phyloP scores from a whole-genome alignment of 2,888 invertebrate genomes.

The Gryllus longicercus region DNA sequence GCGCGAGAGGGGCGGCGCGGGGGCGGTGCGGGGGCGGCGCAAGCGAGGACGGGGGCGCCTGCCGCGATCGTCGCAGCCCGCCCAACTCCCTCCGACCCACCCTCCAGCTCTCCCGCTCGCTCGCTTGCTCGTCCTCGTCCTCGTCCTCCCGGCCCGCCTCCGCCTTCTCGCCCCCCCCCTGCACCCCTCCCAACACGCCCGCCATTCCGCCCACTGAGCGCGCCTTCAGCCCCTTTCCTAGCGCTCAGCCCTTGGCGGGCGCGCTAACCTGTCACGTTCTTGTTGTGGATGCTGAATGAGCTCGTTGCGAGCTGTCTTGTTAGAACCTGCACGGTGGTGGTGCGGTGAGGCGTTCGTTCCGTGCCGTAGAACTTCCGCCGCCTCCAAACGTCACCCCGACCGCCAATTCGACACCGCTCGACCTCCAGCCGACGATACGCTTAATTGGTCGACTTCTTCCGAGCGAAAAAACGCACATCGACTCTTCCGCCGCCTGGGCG shows the following conservation, averaged over 20 bases:
- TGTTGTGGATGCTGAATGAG: slow-evolving; percentile 2
- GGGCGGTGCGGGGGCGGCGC: background rate
- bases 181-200: background rate
- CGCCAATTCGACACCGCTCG: background rate
- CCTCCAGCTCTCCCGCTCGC: background rate
- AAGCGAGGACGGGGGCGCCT: background rate
- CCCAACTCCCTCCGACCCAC: background rate
- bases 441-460: too few relatives aligned
- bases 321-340: background rate
- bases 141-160: background rate
- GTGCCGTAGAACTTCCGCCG: background rate
- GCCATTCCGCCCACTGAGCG: background rate
- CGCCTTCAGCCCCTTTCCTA: background rate
- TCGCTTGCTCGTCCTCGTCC: background rate
- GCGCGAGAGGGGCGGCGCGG: background rate
- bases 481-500: too few relatives aligned
- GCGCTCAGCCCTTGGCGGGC: background rate
- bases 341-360: background rate
- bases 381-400: background rate
- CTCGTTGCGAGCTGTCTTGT: slow-evolving; percentile 17
- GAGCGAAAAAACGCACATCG: too few relatives aligned
- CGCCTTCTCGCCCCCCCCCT: background rate
- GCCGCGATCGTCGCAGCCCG: slow-evolving; percentile 6
- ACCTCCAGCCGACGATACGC: too few relatives aligned
- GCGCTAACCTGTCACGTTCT: slow-evolving; percentile 1